Conservation (phyloP, 2,888 invertebrate species). For the Apodemia zela region DNA sequence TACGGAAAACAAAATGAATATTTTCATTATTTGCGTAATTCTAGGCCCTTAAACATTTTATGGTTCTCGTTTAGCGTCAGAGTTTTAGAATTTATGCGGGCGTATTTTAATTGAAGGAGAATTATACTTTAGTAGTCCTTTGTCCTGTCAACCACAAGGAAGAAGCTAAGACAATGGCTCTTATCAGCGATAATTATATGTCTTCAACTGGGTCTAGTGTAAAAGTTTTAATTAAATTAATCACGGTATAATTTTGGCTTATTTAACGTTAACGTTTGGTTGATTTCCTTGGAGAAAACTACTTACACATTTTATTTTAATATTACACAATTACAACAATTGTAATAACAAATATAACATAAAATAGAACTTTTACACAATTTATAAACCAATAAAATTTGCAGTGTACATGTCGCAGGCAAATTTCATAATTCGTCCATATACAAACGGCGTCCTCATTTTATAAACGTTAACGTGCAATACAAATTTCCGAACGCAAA, state of each 20-base stretch:
- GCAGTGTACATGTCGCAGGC: no score
- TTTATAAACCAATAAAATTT: no score
- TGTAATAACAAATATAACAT: no score
- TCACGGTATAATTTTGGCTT: conserved; percentile 3
- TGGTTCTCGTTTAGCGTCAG: conserved; percentile 18
- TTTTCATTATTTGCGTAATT: conserved; percentile 18
- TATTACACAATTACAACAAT: no score
- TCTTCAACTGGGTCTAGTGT: conserved; percentile 21
- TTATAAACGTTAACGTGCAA: no score
- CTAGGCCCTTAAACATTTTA: conserved; percentile 18
- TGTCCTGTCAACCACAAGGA: conserved; percentile 28
- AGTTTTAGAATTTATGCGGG: conserved; percentile 26
- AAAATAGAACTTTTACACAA: no score
- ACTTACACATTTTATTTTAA: neutral
- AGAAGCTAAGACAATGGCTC: conserved; percentile 27
- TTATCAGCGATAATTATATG: conserved; percentile 28
- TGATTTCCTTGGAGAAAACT: neutral
- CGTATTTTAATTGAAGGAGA: conserved; percentile 33
- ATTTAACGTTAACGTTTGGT: neutral
- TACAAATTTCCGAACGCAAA: no score
- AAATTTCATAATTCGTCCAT: no score
- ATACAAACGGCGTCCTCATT: no score
- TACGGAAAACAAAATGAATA: neutral
- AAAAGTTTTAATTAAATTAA: conserved; percentile 21
- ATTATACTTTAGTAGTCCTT: conserved; percentile 31